Base-by-base conservation (phyloP, 2,113 vertebrate genomes). In the Phycodurus eques region DNA sequence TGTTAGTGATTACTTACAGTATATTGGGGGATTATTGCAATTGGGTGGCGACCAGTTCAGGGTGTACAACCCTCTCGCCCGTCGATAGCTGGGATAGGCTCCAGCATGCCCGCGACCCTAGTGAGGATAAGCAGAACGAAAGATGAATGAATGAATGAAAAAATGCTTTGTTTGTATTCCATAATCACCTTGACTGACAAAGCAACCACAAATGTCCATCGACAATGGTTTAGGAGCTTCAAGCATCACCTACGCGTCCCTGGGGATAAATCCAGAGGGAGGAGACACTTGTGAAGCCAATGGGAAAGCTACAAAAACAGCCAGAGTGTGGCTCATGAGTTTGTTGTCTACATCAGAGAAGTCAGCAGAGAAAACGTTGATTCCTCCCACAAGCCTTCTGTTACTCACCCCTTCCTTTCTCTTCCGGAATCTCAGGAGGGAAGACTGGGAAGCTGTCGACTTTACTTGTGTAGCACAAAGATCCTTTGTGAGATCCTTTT, bases 381-480 rank as follows among this genome's bases (percentile, higher is more conserved):
- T 61, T 67, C 70, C 66, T 49, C 74, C 71, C 82, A 80, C 62
- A 56, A 54, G 80, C 79, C 75, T 74, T 74, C 77, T 79, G 69
- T 53, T 62, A 22, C 46, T 68, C 35, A 74, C 65, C 69, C 69
- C 14, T 60, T 39, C 49, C 42, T 68, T 72, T 67, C 71, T 80
- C 83, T 43, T 86, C 74, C 75, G 89, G 87, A 85, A 83, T 93
- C 90, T 92, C 79, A 83, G 68, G 0, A 79, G 80, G 68, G 51
- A 71, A 73, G 91, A 80, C 82, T 76, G 92, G 94, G 94, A 95
- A 96, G 94, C 92, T 92, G 90, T 27, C 91, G 91, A 88, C 87
- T 77, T 88, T 91, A 87, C 91, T 93, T 92, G 90, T 74, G 82
- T 83, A 69, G 57, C 83, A 95, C 94, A 96, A 94, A 94, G 92